These are phyloP conservation scores for Pinna nobilis DNA, from an alignment of 1,140 invertebrate species.

Conservation along the genomic window DNA sequence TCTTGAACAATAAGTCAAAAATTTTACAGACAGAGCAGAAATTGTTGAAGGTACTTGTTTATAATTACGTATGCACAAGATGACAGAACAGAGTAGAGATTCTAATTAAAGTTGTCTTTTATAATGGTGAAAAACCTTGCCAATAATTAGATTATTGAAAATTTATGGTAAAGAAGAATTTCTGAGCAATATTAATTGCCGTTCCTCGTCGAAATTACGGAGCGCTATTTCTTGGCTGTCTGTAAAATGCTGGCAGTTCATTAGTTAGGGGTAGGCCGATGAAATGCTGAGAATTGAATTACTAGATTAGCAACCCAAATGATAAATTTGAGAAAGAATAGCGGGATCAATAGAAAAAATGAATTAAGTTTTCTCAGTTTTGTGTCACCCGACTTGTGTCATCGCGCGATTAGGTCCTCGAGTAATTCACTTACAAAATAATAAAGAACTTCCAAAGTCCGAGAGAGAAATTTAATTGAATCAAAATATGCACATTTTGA, in stretches of 20 bases:
- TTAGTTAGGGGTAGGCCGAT: conserved; percentile 11
- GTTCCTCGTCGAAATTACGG: background rate
- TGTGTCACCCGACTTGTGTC: too few relatives aligned
- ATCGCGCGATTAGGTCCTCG: too few relatives aligned
- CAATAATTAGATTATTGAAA: conserved; percentile 34
- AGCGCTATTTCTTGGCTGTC: conserved; percentile 25
- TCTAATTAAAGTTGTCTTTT: background rate
- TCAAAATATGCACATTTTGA: too few relatives aligned
- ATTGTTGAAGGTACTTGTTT: too few relatives aligned
- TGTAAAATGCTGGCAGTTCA: conserved; percentile 28
- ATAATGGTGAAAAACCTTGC: conserved; percentile 22
- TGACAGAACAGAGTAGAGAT: too few relatives aligned
- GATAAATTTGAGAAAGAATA: conserved; percentile 1
- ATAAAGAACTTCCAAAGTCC: too few relatives aligned
- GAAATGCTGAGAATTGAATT: conserved; percentile 41
- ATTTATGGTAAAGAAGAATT: conserved; percentile 32
- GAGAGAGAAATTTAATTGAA: too few relatives aligned
- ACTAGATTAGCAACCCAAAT: conserved; percentile 5
- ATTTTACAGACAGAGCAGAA: too few relatives aligned
- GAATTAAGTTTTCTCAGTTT: background rate
- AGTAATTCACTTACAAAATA: too few relatives aligned
- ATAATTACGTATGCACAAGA: too few relatives aligned
- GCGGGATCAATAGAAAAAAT: background rate
- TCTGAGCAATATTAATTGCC: conserved; percentile 35
- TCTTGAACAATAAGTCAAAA: too few relatives aligned